Conservation (phyloP, 2,113 vertebrate species). For the Aspiorhynchus laticeps region DNA sequence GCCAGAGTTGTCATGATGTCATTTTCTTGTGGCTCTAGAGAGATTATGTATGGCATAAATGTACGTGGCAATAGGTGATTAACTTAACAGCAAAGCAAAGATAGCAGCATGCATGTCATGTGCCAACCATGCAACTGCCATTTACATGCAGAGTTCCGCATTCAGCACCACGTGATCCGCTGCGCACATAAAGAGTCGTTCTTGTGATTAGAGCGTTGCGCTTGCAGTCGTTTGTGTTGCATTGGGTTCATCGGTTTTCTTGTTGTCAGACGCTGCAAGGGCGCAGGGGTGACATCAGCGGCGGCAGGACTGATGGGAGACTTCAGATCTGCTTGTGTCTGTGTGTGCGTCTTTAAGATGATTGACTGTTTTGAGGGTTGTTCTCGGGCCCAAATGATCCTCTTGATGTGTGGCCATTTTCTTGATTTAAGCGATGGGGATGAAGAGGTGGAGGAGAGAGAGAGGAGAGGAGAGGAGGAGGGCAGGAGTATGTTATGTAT, state of each 20-base stretch:
- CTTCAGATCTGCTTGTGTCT: slow-evolving; percentile 46
- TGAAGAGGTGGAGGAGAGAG: slow-evolving; percentile 53
- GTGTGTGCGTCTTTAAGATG: slow-evolving; percentile 49
- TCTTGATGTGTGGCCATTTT: slow-evolving; percentile 77
- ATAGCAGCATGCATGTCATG: not conserved
- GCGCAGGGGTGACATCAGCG: slow-evolving; percentile 36
- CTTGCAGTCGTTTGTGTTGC: not conserved
- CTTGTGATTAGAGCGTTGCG: slow-evolving; percentile 41
- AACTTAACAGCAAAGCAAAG: not conserved
- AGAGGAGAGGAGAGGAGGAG: not conserved
- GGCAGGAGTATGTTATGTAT: slow-evolving; percentile 17
- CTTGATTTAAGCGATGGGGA: slow-evolving; percentile 74
- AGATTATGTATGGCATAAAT: not conserved
- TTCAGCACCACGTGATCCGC: not conserved
- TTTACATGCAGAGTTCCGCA: not conserved
- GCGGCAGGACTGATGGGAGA: slow-evolving; percentile 48
- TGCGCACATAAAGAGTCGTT: not conserved
- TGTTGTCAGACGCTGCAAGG: slow-evolving; percentile 44
- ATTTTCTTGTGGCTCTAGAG: not conserved
- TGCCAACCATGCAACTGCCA: not conserved
- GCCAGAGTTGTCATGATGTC: not conserved
- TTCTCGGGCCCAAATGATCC: slow-evolving; percentile 77
- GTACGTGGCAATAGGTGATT: not conserved
- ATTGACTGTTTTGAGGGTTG: slow-evolving; percentile 65
- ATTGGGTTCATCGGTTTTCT: slow-evolving; percentile 40